Evolutionary conservation across 2,113 vertebrate species (phyloP), one percentile per base, ranked within the genome.

Genomic region (Crotalus helleri): DNA sequence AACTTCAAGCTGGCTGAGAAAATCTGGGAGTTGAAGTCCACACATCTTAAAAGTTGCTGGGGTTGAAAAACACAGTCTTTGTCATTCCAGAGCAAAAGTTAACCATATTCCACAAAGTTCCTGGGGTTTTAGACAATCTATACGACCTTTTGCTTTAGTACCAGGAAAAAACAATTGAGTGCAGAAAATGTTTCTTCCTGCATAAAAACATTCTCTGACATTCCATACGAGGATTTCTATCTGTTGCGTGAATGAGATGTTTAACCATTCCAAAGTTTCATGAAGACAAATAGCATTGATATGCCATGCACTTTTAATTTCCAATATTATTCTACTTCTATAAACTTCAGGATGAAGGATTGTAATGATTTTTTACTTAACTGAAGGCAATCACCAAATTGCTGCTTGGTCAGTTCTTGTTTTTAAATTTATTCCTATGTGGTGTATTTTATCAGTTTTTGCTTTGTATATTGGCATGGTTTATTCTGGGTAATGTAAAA

Each of bases 391-490:
- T 92, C 74, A 90, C 49, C 69, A 93, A 93, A 61, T 89, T 44
- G 87, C 93, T 93, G 88, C 91, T 94, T 94, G 55, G 69, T 92
- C 59, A 74, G 55, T 26, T 85, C 93, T 39, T 81, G 87, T 88
- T 89, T 97, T 95, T 24, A 23, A 94, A 92, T 91, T 57, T 95
- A 96, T 95, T 90, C 92, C 96, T 97, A 95, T 96, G 19, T 57
- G 57, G 88, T 92, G 92, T 93, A 96, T 24, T 95, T 96, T 97
- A 96, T 96, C 94, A 12, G 81, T 95, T 96, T 39, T 95, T 95
- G 94, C 96, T 96, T 96, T 96, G 95, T 96, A 97, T 96, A 96
- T 97, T 96, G 93, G 94, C 91, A 96, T 92, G 85, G 88, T 92
- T 57, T 58, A 81, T 94, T 96, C 11, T 88, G 90, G 90, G 93